phyloP scores from a whole-genome alignment of 2,113 vertebrate species.

The Corvus moneduloides region DNA sequence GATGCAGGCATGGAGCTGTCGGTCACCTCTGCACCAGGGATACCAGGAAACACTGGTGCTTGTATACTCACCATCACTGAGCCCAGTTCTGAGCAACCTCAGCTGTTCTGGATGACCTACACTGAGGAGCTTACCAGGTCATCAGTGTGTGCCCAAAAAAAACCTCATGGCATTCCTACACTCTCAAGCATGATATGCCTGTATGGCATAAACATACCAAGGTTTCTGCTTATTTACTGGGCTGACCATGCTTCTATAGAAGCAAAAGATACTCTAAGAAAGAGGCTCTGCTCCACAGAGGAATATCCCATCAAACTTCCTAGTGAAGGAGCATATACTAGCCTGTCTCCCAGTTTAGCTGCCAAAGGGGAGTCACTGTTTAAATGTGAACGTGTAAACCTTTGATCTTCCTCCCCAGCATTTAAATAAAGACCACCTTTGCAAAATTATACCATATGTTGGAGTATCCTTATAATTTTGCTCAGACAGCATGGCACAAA shows the following conservation, averaged over 20 bases:
- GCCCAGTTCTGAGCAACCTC: not conserved
- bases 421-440: not conserved
- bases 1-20: not conserved
- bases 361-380: not conserved
- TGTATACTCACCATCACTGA: not conserved
- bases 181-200: not conserved
- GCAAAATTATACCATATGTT: not conserved
- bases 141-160: not conserved
- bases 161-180: accelerated
- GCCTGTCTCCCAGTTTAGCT: not conserved
- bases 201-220: not conserved
- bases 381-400: not conserved
- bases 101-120: not conserved
- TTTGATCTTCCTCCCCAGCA: not conserved
- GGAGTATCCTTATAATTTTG: not conserved
- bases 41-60: not conserved
- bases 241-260: not conserved
- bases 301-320: not conserved
- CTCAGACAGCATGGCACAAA: not conserved
- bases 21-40: not conserved
- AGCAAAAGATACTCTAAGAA: not conserved
- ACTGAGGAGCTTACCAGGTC: not conserved
- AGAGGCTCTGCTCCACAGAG: not conserved
- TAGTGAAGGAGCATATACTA: not conserved
- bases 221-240: not conserved